Evolutionary conservation across 2,113 vertebrate genomes (phyloP), one percentile per base, ranked within the genome.

Genomic region (Ranitomeya imitator): DNA sequence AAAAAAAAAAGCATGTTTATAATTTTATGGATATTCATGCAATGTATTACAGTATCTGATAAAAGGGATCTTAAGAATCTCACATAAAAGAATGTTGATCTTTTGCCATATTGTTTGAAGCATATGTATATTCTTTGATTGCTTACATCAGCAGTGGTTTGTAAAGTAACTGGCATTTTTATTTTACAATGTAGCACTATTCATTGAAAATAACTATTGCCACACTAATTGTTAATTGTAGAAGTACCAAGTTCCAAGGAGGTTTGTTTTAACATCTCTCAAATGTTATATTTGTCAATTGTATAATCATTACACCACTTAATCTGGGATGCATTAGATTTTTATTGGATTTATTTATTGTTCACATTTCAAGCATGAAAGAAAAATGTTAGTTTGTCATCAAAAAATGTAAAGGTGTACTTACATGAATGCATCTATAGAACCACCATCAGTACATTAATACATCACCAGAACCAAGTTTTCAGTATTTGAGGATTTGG

Each of bases 171-270:
- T 79, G 52, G 59, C 55, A 16, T 26, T 80, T 80, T 14, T 54
- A 54, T 78, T 78, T 78, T 78, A 19, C 51, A 54, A 63, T 63
- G 16, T 51, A 9, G n/a, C 11, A 2, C 26, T 59, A 80, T 55
- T 59, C 14, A 80, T 51, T 82, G 19, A 26, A 63, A 63, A 60
- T 82, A 82, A 82, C 80, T 82, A n/a, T 82, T 21, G 26, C 80
- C n/a, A 4, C 16, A 45, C 18, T 51, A n/a, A 82, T 51, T 82
- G 51, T 21, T 65, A 13, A 82, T 65, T 82, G 16, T n/a, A 26
- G 21, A 63, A 19, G 14, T 13, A 63, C 16, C 18, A 63, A 19
- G 14, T 13, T 82, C 16, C 18, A 63, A 37, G 55, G 5, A 60
- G 10, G 12, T 63, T 65, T n/a, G 7, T 13, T 63, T 10, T 63